Percentiles rank a stretch among this genome's conserved stretches.
Conservation (phyloP, 2,113 vertebrate species). For the Bubo bubo region DNA sequence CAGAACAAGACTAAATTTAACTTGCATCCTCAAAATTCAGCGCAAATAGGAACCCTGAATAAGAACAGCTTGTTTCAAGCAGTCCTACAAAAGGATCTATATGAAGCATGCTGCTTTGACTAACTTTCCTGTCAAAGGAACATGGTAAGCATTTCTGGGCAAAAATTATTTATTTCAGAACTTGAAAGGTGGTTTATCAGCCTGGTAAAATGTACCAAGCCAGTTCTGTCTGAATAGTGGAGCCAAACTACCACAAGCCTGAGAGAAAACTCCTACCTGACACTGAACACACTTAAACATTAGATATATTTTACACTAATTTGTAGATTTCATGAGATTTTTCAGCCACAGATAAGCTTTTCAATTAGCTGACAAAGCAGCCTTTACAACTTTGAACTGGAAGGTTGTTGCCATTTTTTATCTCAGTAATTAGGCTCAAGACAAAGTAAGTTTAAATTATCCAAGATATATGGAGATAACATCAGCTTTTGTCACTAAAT, state of each 20-base stretch:
- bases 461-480: neutral
- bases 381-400: neutral
- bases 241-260: neutral
- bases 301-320: neutral
- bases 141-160: neutral
- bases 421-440: neutral
- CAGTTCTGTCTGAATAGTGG: neutral
- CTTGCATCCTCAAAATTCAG: neutral
- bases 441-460: neutral
- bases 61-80: neutral
- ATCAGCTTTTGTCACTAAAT: conserved; percentile 1
- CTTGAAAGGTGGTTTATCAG: neutral
- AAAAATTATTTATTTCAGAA: neutral
- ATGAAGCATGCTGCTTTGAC: neutral
- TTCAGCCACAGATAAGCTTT: neutral
- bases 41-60: neutral
- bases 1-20: neutral
- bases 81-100: neutral
- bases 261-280: neutral
- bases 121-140: neutral
- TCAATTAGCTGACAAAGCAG: neutral
- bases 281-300: neutral
- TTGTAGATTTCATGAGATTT: neutral
- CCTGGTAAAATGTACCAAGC: neutral
- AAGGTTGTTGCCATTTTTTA: neutral